phyloP scores from a whole-genome alignment of 2,113 vertebrate species.

The Naja naja region DNA sequence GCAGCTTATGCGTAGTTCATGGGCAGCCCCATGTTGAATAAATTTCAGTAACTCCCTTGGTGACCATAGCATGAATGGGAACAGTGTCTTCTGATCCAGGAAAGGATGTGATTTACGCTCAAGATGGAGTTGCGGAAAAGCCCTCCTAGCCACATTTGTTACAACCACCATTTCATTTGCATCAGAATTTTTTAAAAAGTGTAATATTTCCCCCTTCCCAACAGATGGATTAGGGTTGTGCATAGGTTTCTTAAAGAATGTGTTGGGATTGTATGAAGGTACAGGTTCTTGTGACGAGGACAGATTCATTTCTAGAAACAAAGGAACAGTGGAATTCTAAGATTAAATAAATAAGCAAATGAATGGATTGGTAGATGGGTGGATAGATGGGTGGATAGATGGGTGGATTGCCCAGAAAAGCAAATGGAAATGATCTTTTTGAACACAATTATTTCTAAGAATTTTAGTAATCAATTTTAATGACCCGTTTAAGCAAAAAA shows the following conservation, averaged over 20 bases:
- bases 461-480: not conserved
- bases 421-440: not conserved
- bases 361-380: not conserved
- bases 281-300: conserved; percentile 7
- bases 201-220: not conserved
- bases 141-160: not conserved
- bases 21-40: not conserved
- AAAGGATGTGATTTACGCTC: not conserved
- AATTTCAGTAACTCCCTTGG: not conserved
- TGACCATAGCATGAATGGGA: not conserved
- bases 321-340: not conserved
- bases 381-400: not conserved
- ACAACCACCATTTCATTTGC: not conserved
- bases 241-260: not conserved
- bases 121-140: not conserved
- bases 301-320: not conserved
- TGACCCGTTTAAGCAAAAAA: not conserved
- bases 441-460: conserved; percentile 1
- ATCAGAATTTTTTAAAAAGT: not conserved
- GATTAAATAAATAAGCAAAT: not conserved
- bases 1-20: not conserved
- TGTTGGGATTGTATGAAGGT: not conserved
- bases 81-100: not conserved
- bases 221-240: not conserved
- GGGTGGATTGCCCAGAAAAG: not conserved